Percentiles rank a stretch among this genome's conserved stretches.
phyloP scores from a whole-genome alignment of 2,888 invertebrate genomes.

The Chydorus sphaericus region DNA sequence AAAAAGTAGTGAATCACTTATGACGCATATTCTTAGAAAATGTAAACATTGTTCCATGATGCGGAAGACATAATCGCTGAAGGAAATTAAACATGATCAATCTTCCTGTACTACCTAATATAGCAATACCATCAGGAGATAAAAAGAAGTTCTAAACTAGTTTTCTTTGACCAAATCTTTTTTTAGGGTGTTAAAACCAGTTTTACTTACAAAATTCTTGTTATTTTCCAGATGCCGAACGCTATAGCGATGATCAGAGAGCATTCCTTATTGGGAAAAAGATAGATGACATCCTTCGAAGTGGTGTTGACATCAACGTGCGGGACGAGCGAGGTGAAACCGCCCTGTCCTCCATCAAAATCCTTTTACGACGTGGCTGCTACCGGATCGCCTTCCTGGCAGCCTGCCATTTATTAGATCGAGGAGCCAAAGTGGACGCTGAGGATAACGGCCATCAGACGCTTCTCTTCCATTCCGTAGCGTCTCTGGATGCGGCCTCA shows the following conservation, averaged over 20 bases:
- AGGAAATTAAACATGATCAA: too few species aligned
- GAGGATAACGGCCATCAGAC: constrained; percentile 23
- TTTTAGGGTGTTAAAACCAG: too few species aligned
- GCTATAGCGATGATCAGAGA: background rate
- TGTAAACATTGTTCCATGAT: too few species aligned
- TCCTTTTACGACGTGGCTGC: constrained; percentile 22
- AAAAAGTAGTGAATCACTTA: too few species aligned
- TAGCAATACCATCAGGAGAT: too few species aligned
- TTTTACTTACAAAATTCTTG: too few species aligned
- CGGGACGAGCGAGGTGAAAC: constrained; percentile 9
- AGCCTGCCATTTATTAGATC: constrained; percentile 21
- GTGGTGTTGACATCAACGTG: constrained; percentile 1
- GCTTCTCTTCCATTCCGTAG: constrained; percentile 24
- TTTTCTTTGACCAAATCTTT: too few species aligned
- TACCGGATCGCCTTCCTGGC: constrained; percentile 22
- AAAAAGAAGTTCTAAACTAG: too few species aligned
- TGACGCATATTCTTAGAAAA: too few species aligned
- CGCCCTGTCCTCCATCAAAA: constrained; percentile 11
- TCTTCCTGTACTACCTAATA: too few species aligned
- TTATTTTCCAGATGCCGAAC: background rate
- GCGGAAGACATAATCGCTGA: too few species aligned
- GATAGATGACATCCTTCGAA: background rate
- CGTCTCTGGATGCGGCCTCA: constrained; percentile 23
- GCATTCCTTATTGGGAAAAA: background rate
- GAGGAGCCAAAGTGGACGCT: constrained; percentile 23